Evolutionary conservation across 2,113 vertebrate genomes (phyloP), one percentile per base, ranked within the genome.

Genomic region (Proterorhinus semilunaris): DNA sequence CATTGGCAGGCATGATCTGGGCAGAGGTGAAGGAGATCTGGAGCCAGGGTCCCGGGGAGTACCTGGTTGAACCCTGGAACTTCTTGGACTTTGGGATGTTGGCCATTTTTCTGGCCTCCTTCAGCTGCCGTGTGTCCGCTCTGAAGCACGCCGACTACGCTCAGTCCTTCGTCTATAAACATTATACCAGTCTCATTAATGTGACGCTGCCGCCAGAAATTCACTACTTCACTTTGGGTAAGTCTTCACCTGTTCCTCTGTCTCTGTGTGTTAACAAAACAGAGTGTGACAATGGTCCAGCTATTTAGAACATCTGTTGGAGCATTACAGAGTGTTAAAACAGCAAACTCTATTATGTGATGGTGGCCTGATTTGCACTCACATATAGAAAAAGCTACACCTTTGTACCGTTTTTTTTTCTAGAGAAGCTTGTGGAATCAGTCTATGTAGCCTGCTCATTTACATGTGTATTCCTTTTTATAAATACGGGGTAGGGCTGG

Each of bases 21-120:
- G 94, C 96, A 4, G 98, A 99, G 84, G 98, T 98, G 87, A 99
- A 99, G 91, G 97, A 99, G 90, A 98, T 99, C 78, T 99, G 98
- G 98, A 95, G 94, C 68, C 95, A 98, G 80, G 98, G 98, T 58
- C 97, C 96, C 10, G 95, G 96, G 71, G 98, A 99, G 68, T 99
- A 99, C 63, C 88, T 99, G 21, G 92, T 97, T 51, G 96, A 99
- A 59, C 91, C 97, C 10, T 99, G 98, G 98, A 99, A 99, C 85
- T 96, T 98, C 90, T 91, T 99, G 68, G 98, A 99, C 76, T 99
- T 99, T 88, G 98, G 96, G 69, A 99, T 99, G 97, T 66, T 99
- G 80, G 97, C 95, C 3, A 99, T 99, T 86, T 99, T 99, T 86
- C 93, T 96, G 43, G 96, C 96, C 21, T 98, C 97, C 0, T 98